A percentile compares a stretch with the other conserved stretches of the same genome.
These are phyloP conservation scores for Cichladusa arquata DNA, from an alignment of 2,113 vertebrate genomes.

Conservation along the genomic window DNA sequence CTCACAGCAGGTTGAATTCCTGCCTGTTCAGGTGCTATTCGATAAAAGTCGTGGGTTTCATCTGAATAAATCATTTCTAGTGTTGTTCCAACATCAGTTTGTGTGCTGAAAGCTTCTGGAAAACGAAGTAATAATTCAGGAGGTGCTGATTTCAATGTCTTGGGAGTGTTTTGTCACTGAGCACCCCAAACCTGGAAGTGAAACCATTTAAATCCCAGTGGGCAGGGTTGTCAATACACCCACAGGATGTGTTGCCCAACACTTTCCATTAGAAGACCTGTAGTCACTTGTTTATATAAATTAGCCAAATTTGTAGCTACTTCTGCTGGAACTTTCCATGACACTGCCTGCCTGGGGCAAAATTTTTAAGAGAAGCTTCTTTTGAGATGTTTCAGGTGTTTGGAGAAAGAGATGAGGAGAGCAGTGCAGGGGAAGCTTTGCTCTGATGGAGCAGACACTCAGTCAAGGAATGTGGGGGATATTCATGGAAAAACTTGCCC, in stretches of 20 bases:
- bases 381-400: not conserved
- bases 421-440: not conserved
- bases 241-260: not conserved
- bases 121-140: not conserved
- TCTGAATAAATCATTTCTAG: not conserved
- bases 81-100: not conserved
- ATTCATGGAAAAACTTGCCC: not conserved
- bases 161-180: not conserved
- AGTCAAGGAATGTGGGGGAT: rapidly evolving
- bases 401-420: not conserved
- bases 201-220: not conserved
- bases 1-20: not conserved
- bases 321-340: not conserved
- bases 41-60: not conserved
- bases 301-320: not conserved
- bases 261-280: constrained; percentile 6
- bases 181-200: not conserved
- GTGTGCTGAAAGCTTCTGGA: not conserved
- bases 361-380: not conserved
- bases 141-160: not conserved
- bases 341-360: not conserved
- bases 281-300: not conserved
- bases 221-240: not conserved
- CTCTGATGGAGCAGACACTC: not conserved
- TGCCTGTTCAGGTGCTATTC: not conserved